Base-by-base conservation (phyloP, 2,113 vertebrate species). In the Eptesicus fuscus region DNA sequence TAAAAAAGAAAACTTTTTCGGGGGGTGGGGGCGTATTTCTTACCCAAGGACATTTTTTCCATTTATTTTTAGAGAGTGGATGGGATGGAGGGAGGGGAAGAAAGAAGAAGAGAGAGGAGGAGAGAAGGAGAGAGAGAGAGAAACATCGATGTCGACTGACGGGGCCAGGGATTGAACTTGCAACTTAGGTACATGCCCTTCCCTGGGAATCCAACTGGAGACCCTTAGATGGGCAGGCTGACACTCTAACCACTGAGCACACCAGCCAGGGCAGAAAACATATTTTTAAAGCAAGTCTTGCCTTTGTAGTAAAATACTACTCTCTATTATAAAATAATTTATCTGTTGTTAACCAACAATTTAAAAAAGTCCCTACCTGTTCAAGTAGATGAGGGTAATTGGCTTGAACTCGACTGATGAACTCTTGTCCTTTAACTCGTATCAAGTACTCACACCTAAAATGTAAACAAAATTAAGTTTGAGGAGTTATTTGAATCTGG, bases 401-500 rank as follows among this genome's bases (percentile, higher is more conserved):
- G 95, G 99, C 99, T 98, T 99, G 99, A 97, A 99, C 98, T 65
- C 98, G 99, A 94, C 98, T 98, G 91, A 99, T 99, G 97, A 99
- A 99, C 23, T 99, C 99, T 96, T 99, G 99, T 87, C 99, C 99
- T 97, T 99, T 99, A 83, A 99, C 98, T 94, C 98, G 98, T 83
- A 99, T 98, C 96, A 99, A 98, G 96, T 99, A 99, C 47, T 99
- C 99, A 98, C 99, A 99, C 93, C 99, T 99, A 97, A 97, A 98
- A 47, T 90, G 67, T 37, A 85, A 93, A 70, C 44, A 70, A 71
- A 79, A 91, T 23, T 96, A 88, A 85, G 13, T 51, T 23, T 40
- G 42, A 17, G 22, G 42, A 28, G 14, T 35, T 92, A 87, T 18
- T 90, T 63, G 82, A 70, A 90, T 56, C 13, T 12, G 37, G 44